Percentiles rank a stretch among this genome's conserved stretches.
phyloP scores from a whole-genome alignment of 1,140 invertebrate genomes.

The Chrysoperla carnea region DNA sequence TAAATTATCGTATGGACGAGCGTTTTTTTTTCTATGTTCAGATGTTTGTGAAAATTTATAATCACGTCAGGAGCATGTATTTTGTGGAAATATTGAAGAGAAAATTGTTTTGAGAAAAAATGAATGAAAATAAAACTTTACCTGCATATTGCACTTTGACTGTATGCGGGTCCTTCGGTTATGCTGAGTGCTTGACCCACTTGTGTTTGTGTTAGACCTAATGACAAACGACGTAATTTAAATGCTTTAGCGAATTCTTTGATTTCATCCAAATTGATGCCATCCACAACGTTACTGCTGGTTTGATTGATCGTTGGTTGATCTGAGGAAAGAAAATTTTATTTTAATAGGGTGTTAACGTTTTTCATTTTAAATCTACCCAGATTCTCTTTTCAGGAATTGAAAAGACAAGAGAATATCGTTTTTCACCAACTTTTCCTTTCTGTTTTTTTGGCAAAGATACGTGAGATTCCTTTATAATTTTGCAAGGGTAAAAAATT shows the following conservation, averaged over 20 bases:
- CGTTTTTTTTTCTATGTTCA: neutral
- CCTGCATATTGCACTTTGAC: slow-evolving; percentile 98
- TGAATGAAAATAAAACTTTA: slow-evolving; percentile 22
- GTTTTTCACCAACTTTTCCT: slow-evolving; percentile 2
- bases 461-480: too few species aligned
- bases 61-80: neutral
- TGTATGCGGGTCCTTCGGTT: slow-evolving; percentile 93
- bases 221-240: slow-evolving; percentile 77
- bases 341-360: too few species aligned
- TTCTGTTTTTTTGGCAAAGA: too few species aligned
- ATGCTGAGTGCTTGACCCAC: slow-evolving; percentile 87
- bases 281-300: slow-evolving; percentile 85
- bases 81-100: too few species aligned
- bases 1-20: slow-evolving; percentile 5
- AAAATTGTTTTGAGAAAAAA: neutral
- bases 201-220: slow-evolving; percentile 93
- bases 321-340: slow-evolving; percentile 32
- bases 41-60: slow-evolving; percentile 8
- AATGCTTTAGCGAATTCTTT: slow-evolving; percentile 97
- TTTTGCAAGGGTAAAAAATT: too few species aligned
- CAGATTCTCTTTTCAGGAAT: slow-evolving; percentile 11
- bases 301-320: slow-evolving; percentile 84
- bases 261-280: slow-evolving; percentile 93
- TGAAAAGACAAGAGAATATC: slow-evolving; percentile 10
- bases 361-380: too few species aligned